These are phyloP conservation scores for Sesamia inferens DNA, from an alignment of 2,888 invertebrate species.

Conservation along the genomic window DNA sequence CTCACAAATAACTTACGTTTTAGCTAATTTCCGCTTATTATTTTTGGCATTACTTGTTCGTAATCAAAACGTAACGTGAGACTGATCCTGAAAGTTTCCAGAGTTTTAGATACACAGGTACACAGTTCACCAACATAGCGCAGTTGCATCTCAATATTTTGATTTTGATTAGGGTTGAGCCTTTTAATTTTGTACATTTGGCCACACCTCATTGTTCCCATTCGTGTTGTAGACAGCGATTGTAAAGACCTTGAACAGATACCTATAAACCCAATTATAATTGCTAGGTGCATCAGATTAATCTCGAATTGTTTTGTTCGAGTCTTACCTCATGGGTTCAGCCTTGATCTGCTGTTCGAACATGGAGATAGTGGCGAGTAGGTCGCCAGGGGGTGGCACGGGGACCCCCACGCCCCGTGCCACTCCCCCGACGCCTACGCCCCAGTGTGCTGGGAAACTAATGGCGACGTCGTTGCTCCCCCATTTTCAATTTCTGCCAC, in stretches of 20 bases:
- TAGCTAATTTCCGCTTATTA: neutral
- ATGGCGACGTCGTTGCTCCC: conserved; percentile 88
- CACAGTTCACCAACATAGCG: neutral
- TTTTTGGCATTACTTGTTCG: neutral
- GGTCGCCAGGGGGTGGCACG: conserved; percentile 91
- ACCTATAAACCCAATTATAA: conserved; percentile 1
- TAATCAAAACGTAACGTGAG: neutral
- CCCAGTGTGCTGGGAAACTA: conserved; percentile 91
- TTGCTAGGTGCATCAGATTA: neutral
- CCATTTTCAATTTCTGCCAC: conserved; percentile 89
- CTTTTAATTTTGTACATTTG: neutral
- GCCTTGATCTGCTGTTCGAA: conserved; percentile 93
- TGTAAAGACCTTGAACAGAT: neutral
- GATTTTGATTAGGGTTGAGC: neutral
- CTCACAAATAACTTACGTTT: neutral
- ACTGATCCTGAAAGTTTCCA: neutral
- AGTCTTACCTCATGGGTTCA: conserved; percentile 91
- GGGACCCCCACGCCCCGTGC: conserved; percentile 91
- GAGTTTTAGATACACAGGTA: neutral
- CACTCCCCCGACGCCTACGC: conserved; percentile 91
- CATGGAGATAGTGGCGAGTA: conserved; percentile 92
- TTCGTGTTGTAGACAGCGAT: neutral
- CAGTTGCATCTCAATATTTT: conserved; percentile 1
- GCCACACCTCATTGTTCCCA: neutral
- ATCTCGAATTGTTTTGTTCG: neutral